Conservation (phyloP, 2,113 vertebrate genomes). For the Eidolon helvum region DNA sequence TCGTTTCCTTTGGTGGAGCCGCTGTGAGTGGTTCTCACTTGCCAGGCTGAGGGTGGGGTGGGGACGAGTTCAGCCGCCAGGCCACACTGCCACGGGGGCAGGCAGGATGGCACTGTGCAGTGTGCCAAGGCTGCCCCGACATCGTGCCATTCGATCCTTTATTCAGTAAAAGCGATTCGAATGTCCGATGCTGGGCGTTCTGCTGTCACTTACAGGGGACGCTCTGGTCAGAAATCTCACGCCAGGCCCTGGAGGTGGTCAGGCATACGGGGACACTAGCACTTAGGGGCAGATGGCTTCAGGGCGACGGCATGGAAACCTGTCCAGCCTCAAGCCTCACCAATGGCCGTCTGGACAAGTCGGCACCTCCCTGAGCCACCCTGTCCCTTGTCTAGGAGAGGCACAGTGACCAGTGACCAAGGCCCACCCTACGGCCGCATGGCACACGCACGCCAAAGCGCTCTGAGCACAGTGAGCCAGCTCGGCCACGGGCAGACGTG, state of each 20-base stretch:
- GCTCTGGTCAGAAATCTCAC: accelerated
- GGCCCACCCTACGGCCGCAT: no score
- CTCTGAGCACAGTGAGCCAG: not conserved
- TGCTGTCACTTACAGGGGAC: not conserved
- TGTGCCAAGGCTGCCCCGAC: no score
- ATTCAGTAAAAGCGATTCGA: not conserved
- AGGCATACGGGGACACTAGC: not conserved
- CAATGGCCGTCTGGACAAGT: no score
- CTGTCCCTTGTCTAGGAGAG: not conserved
- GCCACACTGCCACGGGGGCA: accelerated
- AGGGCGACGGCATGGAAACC: not conserved
- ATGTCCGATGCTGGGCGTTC: not conserved
- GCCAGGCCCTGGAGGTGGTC: no score
- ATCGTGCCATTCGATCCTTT: not conserved
- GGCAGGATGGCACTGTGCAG: accelerated
- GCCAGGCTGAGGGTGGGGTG: not conserved
- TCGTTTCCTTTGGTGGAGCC: not conserved
- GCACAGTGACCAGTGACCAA: not conserved
- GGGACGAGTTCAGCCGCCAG: accelerated
- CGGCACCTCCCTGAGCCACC: not conserved
- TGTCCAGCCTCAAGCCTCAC: no score
- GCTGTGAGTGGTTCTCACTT: no score
- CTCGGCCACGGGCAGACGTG: not conserved
- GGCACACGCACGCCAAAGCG: not conserved
- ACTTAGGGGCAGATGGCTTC: not conserved